These are phyloP conservation scores for Paraplagusia blochii DNA, from an alignment of 2,113 vertebrate species.

Conservation along the genomic window DNA sequence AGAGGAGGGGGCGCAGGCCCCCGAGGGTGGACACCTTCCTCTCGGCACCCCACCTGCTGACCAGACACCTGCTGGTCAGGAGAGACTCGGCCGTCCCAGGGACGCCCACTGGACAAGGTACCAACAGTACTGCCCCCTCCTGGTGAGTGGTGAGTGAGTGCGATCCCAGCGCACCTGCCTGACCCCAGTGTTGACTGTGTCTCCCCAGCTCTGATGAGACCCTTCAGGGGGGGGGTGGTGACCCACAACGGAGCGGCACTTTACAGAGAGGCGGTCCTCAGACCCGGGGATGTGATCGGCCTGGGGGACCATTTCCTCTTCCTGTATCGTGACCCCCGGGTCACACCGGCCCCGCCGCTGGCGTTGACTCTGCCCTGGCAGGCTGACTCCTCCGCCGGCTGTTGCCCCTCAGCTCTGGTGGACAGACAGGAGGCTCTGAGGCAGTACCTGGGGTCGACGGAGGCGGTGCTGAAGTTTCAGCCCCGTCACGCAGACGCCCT, in stretches of 20 bases:
- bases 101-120: conserved; percentile 71
- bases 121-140: background rate
- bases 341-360: conserved; percentile 71
- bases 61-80: conserved; percentile 83
- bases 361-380: conserved; percentile 75
- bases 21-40: conserved; percentile 88
- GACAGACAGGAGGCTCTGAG: conserved; percentile 85
- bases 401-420: conserved; percentile 69
- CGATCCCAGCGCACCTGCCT: too few species aligned
- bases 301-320: conserved; percentile 87
- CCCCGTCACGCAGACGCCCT: conserved; percentile 82
- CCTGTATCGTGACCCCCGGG: conserved; percentile 88
- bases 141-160: too few species aligned
- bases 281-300: conserved; percentile 86
- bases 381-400: conserved; percentile 61
- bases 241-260: conserved; percentile 85
- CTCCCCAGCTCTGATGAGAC: conserved; percentile 77
- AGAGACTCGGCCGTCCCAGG: conserved; percentile 73
- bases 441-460: conserved; percentile 82
- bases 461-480: conserved; percentile 82
- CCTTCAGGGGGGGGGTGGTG: conserved; percentile 83
- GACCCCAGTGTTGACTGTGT: too few species aligned
- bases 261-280: conserved; percentile 82
- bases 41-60: conserved; percentile 85
- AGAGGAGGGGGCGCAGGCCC: conserved; percentile 75